A percentile compares a stretch with the other conserved stretches of the same genome.
Conservation (phyloP, 2,888 invertebrate species). For the Hypselothyrea guttata region DNA sequence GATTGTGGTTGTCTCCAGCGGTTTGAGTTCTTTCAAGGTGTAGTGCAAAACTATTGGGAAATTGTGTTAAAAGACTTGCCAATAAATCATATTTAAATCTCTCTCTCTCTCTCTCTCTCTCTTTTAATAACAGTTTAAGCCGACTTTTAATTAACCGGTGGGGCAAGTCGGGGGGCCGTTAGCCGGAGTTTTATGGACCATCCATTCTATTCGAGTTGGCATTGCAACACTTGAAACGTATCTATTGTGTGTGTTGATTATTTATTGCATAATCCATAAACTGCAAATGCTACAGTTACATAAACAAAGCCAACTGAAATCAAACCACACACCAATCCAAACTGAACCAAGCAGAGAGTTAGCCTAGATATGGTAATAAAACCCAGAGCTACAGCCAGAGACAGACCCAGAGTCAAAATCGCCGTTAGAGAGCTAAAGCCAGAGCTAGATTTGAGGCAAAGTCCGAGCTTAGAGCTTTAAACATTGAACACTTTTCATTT, state of each 20-base stretch:
- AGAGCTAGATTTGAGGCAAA: constrained; percentile 5
- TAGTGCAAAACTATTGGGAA: constrained; percentile 24
- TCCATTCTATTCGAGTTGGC: constrained; percentile 32
- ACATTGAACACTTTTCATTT: constrained; percentile 48
- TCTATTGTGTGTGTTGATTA: constrained; percentile 68
- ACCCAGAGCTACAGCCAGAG: constrained; percentile 23
- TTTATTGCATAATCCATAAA: constrained; percentile 76
- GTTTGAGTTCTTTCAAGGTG: constrained; percentile 52
- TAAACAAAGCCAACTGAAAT: constrained; percentile 66
- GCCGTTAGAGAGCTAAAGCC: constrained; percentile 1
- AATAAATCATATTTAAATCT: neutral
- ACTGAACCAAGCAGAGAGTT: too few relatives aligned
- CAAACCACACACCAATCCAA: constrained; percentile 51
- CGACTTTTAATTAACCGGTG: constrained; percentile 11
- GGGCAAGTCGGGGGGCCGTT: constrained; percentile 32
- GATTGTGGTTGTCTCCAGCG: constrained; percentile 20
- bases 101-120: too few relatives aligned
- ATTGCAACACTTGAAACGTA: constrained; percentile 42
- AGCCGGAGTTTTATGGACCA: constrained; percentile 38
- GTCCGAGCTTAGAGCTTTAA: constrained; percentile 5
- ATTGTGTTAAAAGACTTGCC: neutral
- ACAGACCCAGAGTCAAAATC: constrained; percentile 15
- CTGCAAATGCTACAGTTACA: constrained; percentile 75
- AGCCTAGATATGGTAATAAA: constrained; percentile 74
- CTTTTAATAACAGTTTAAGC: constrained; percentile 1